Evolutionary conservation across 2,113 vertebrate genomes (phyloP).

Genomic region (Pluvianellus socialis): DNA sequence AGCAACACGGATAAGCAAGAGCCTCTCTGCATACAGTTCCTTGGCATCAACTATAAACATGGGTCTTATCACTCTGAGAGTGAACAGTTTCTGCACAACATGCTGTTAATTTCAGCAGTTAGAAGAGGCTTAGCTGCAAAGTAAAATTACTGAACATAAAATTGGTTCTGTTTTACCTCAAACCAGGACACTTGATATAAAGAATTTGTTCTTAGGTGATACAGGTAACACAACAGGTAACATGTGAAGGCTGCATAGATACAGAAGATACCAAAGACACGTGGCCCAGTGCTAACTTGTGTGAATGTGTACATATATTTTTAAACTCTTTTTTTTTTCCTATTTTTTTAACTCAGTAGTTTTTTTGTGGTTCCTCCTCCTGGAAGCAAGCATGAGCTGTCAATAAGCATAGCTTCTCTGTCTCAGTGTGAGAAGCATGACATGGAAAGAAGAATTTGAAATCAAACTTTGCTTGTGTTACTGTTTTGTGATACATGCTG

Average conservation of each 20-base stretch:
- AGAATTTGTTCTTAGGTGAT: background rate
- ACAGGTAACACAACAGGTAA: background rate
- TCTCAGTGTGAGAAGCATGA: background rate
- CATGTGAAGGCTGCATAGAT: background rate
- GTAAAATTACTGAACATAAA: no score
- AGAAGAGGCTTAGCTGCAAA: no score
- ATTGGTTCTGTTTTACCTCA: no score
- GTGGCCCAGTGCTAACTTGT: background rate
- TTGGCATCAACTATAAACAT: no score
- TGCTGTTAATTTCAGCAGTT: no score
- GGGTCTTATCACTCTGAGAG: no score
- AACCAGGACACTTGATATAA: background rate
- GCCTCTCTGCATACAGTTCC: no score
- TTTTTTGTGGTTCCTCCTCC: background rate
- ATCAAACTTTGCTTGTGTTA: background rate
- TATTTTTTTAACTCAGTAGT: background rate
- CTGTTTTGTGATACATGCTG: background rate
- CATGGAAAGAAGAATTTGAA: background rate
- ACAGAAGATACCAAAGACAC: background rate
- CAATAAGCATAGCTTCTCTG: background rate
- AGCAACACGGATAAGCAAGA: no score
- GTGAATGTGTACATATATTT: background rate
- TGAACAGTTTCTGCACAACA: no score
- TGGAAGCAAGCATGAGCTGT: background rate
- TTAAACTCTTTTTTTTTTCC: background rate